Evolutionary conservation across 2,113 vertebrate genomes (phyloP).

Genomic region (Ptilorrhoa leucosticta): DNA sequence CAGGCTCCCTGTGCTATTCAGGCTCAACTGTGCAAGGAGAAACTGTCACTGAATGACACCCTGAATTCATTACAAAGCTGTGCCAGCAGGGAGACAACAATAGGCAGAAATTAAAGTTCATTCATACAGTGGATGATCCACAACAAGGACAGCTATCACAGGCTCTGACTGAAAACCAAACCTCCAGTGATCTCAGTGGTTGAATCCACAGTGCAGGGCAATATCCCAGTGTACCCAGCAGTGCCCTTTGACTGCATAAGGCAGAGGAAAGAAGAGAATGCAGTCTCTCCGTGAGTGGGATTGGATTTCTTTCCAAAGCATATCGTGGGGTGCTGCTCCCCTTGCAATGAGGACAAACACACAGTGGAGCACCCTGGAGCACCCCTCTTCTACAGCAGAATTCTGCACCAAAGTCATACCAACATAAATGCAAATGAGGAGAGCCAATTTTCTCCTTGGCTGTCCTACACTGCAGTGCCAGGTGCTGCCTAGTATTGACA

Average conservation of each 20-base stretch:
- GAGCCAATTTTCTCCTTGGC: background rate
- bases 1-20: slow-evolving; percentile 14
- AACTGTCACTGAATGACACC: slow-evolving; percentile 44
- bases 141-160: background rate
- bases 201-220: background rate
- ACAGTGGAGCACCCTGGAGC: background rate
- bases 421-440: background rate
- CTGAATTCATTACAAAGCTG: slow-evolving; percentile 53
- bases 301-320: background rate
- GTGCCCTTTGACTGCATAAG: accelerated
- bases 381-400: background rate
- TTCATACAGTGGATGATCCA: background rate
- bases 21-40: slow-evolving; percentile 39
- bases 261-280: background rate
- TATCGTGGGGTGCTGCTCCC: background rate
- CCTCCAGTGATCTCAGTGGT: background rate
- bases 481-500: background rate
- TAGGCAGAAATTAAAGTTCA: slow-evolving; percentile 9
- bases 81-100: slow-evolving; percentile 41
- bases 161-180: background rate
- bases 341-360: background rate
- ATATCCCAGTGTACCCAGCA: accelerated
- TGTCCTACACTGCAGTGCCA: background rate
- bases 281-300: accelerated
- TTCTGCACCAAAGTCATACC: background rate